Percentiles rank a stretch among this genome's conserved stretches.
phyloP scores from a whole-genome alignment of 2,113 vertebrate genomes.

The Catharus minimus region DNA sequence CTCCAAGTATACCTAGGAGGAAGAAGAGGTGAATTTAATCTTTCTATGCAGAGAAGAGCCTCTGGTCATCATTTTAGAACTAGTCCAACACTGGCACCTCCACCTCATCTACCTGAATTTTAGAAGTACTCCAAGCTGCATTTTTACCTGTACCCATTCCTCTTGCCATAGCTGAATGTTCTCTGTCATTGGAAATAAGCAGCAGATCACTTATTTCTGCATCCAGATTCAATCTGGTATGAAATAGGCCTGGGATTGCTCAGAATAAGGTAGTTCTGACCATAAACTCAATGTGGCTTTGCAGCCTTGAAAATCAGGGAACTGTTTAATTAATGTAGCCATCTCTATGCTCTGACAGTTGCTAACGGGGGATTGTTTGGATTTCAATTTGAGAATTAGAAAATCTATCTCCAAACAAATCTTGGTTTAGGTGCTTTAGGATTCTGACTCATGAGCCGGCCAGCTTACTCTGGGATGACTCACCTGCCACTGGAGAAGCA shows the following conservation, averaged over 20 bases:
- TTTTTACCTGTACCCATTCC: not conserved
- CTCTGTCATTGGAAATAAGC: not conserved
- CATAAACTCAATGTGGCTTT: not conserved
- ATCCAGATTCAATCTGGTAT: not conserved
- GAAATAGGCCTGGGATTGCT: not conserved
- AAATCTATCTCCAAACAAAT: not conserved
- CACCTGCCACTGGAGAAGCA: slow-evolving; percentile 6
- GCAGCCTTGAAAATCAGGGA: not conserved
- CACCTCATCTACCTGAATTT: not conserved
- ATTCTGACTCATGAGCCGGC: slow-evolving; percentile 39
- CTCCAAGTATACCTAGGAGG: not conserved
- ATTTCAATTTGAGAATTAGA: not conserved
- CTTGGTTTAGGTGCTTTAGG: not conserved
- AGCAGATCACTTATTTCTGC: not conserved
- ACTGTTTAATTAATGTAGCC: not conserved
- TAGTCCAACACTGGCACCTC: not conserved
- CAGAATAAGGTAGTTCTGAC: not conserved
- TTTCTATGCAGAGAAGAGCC: not conserved
- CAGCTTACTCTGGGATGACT: slow-evolving; percentile 16
- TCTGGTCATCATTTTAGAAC: not conserved
- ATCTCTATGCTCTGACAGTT: not conserved
- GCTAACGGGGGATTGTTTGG: not conserved
- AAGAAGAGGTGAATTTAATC: not conserved
- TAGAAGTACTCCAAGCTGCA: not conserved
- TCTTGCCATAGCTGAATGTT: not conserved